A percentile compares a stretch with the other conserved stretches of the same genome.
phyloP scores from a whole-genome alignment of 2,797 vertebrate species.

The Hypotaenidia philippensis region DNA sequence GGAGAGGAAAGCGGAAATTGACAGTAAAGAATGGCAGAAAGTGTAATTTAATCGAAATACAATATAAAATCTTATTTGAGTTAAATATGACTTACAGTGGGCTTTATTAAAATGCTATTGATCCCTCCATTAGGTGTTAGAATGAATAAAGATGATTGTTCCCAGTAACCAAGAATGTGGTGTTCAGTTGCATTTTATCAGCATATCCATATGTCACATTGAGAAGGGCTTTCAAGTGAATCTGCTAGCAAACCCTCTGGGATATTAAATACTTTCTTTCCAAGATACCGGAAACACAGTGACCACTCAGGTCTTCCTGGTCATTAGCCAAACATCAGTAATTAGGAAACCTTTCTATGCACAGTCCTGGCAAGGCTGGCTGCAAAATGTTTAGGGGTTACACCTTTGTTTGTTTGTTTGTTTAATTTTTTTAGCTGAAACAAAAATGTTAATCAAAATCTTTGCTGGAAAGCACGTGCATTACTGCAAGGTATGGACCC shows the following conservation, averaged over 20 bases:
- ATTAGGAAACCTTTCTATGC: background rate
- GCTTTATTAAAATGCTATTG: conserved; percentile 40
- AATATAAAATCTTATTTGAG: conserved; percentile 48
- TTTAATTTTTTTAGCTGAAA: background rate
- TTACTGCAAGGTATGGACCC: background rate
- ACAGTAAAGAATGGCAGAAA: background rate
- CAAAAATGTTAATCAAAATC: background rate
- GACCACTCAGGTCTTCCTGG: background rate
- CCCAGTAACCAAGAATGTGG: background rate
- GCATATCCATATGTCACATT: background rate
- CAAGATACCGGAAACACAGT: background rate
- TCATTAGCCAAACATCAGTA: background rate
- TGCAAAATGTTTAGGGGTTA: background rate
- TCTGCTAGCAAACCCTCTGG: background rate
- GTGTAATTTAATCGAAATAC: conserved; percentile 36
- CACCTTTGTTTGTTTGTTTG: too few relatives aligned
- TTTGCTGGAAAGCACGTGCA: background rate
- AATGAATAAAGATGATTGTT: conserved; percentile 35
- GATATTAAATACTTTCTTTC: background rate
- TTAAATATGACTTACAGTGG: background rate
- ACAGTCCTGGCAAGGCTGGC: background rate
- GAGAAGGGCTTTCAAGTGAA: conserved; percentile 10
- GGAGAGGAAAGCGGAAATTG: background rate
- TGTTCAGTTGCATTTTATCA: conserved; percentile 1
- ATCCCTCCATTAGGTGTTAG: conserved; percentile 11